Evolutionary conservation across 2,888 invertebrate species (phyloP), one percentile per base, ranked within the genome.

Genomic region (Pyralis farinalis): DNA sequence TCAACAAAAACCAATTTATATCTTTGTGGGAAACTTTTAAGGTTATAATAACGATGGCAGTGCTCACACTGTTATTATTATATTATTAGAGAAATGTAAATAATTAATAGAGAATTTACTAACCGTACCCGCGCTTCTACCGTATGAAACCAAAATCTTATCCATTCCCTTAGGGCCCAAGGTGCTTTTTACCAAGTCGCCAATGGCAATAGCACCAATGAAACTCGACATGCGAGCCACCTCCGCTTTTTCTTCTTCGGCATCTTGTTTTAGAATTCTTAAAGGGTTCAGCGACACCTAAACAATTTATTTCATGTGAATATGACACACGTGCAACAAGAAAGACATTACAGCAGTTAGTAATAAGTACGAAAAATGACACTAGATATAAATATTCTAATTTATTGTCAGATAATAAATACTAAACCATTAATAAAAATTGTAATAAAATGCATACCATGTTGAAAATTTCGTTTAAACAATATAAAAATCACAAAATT

Each of bases 91-190:
- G n/a, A n/a, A n/a, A n/a, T n/a, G n/a, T n/a, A n/a, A n/a, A n/a
- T n/a, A n/a, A n/a, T n/a, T n/a, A n/a, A 16, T 16, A 16, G 4
- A 16, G 4, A 16, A 16, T 3, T 3, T 16, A 16, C 16, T 16
- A 16, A 90, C 90, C 64, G 92, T 91, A 25, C 96, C 96, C 37
- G 94, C 92, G 66, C 93, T 95, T 45, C 96, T 92, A 0, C 97
- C 97, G 55, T 91, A 90, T 1, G 96, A 92, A 10, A 97, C 94
- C 12, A 97, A 85, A 49, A 97, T 96, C 88, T 97, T 97, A 69
- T 97, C 97, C 99, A 99, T 99, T 68, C 99, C 99, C 87, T 99
- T 99, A 0, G 99, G 99, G 3, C 99, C 99, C 20, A 99, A 91
- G 3, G 99, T 99, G 58, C 97, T 98, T 80, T 98, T 99, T 0